These are phyloP conservation scores for Heliothis virescens DNA, from an alignment of 1,140 invertebrate species.

Conservation along the genomic window DNA sequence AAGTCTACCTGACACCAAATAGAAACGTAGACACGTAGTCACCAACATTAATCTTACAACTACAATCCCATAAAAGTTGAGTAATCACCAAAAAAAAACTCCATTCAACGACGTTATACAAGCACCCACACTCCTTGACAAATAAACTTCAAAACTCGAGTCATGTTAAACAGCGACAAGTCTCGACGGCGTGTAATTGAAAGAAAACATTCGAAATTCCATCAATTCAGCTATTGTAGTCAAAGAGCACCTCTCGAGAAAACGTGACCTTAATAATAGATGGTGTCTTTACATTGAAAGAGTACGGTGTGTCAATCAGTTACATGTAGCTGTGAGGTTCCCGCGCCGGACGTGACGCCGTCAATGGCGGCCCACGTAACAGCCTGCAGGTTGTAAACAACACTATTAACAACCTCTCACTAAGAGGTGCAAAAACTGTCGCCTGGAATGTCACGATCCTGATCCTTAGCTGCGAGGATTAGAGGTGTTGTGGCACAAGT, in stretches of 20 bases:
- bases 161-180: conserved; percentile 54
- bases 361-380: conserved; percentile 72
- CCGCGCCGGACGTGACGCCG: conserved; percentile 73
- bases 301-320: conserved; percentile 71
- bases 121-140: conserved; percentile 36
- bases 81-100: conserved; percentile 1
- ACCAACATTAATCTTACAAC: neutral
- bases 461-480: conserved; percentile 24
- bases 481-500: neutral
- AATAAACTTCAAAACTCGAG: conserved; percentile 44
- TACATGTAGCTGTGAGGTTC: conserved; percentile 70
- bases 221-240: conserved; percentile 66
- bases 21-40: neutral
- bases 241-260: conserved; percentile 77
- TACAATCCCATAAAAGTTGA: neutral
- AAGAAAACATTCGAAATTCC: conserved; percentile 74
- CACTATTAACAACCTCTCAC: conserved; percentile 77
- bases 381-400: conserved; percentile 83
- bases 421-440: conserved; percentile 68
- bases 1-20: neutral
- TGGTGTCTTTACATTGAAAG: conserved; percentile 52
- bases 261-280: conserved; percentile 79
- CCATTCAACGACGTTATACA: neutral
- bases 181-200: conserved; percentile 69
- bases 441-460: conserved; percentile 62